Conservation (phyloP, 2,797 vertebrate genomes). For the Prionace glauca region DNA sequence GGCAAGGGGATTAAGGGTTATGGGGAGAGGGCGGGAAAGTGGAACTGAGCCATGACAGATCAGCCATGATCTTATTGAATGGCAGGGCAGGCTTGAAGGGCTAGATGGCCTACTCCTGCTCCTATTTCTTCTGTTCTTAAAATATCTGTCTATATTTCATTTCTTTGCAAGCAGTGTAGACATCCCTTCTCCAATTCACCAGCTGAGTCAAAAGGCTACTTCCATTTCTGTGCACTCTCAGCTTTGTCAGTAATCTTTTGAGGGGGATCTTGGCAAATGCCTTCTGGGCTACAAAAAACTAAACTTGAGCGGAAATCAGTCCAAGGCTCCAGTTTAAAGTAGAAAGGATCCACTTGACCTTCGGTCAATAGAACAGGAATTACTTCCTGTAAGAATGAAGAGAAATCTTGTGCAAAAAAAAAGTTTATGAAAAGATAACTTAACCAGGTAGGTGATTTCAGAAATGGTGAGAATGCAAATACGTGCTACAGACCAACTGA, state of each 20-base stretch:
- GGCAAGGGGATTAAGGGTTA: no score
- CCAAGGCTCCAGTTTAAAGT: background rate
- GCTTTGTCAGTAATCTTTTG: background rate
- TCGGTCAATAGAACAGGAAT: background rate
- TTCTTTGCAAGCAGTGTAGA: no score
- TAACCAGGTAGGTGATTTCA: background rate
- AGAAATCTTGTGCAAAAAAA: background rate
- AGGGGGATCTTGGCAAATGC: background rate
- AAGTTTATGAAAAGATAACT: background rate
- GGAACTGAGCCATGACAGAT: no score
- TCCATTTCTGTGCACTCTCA: background rate
- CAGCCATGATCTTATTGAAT: no score
- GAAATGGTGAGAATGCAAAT: background rate
- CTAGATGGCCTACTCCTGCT: no score
- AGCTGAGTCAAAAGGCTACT: background rate
- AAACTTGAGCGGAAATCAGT: background rate
- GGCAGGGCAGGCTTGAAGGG: no score
- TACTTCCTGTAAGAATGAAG: slow-evolving; percentile 1
- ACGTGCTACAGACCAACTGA: background rate
- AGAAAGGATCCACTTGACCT: background rate
- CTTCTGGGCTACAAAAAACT: background rate
- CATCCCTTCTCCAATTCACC: background rate
- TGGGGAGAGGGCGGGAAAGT: no score
- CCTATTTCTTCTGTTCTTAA: no score
- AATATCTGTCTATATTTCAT: no score